These are phyloP conservation scores for Eonycteris spelaea DNA, from an alignment of 2,113 vertebrate genomes.

Conservation along the genomic window DNA sequence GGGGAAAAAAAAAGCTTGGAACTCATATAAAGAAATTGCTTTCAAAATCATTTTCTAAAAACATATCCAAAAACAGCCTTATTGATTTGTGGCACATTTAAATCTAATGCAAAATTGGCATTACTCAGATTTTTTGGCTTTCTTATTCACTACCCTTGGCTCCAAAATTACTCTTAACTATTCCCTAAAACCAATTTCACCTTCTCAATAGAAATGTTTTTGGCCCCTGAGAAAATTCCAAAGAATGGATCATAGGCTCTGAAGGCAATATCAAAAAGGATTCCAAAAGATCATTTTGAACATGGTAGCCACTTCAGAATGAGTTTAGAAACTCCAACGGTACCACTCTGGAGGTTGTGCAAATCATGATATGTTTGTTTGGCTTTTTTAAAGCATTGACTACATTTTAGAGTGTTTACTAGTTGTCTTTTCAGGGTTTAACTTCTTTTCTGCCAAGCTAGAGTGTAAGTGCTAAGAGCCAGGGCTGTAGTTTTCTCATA, in stretches of 20 bases:
- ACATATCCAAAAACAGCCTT: neutral
- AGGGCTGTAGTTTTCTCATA: neutral
- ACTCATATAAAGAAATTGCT: constrained; percentile 8
- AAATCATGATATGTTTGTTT: neutral
- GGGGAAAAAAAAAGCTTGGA: neutral
- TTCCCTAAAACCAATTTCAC: neutral
- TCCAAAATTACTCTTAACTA: constrained; percentile 6
- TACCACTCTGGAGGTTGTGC: neutral
- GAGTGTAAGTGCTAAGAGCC: neutral
- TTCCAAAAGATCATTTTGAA: constrained; percentile 39
- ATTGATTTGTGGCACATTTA: neutral
- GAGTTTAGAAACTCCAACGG: constrained; percentile 18
- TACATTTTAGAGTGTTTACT: neutral
- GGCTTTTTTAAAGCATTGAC: neutral
- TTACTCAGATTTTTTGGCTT: constrained; percentile 35
- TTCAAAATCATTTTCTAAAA: constrained; percentile 47
- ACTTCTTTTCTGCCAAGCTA: neutral
- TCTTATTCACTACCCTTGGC: neutral
- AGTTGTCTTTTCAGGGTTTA: neutral
- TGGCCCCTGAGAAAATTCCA: neutral
- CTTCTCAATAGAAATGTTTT: constrained; percentile 33
- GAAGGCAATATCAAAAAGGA: neutral
- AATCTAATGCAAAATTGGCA: neutral
- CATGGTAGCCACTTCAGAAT: neutral
- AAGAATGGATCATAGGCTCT: neutral